Percentiles rank a stretch among this genome's conserved stretches.
phyloP scores from a whole-genome alignment of 92 coral and sea anemone genomes.

The Umimayanthus chanpuru region DNA sequence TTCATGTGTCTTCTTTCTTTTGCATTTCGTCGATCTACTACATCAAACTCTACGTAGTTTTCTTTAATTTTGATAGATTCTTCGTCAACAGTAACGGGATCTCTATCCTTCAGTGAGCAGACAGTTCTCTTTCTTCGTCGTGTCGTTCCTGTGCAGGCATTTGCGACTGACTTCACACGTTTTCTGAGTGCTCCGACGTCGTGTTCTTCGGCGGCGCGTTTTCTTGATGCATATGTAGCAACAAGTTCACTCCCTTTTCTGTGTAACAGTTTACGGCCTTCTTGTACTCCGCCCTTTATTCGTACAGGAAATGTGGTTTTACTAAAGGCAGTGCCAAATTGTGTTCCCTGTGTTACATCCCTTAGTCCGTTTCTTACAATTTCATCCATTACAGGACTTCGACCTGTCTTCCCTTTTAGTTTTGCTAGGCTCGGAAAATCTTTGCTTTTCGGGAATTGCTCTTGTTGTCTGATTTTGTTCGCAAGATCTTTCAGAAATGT shows the following conservation, averaged over 20 bases:
- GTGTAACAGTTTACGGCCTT: conserved; percentile 25
- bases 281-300: conserved; percentile 6
- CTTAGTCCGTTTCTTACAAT: not conserved
- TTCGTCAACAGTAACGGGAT: conserved; percentile 40
- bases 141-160: conserved; percentile 24
- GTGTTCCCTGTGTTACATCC: not conserved
- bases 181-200: conserved; percentile 25
- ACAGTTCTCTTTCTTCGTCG: conserved; percentile 36
- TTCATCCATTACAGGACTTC: conserved; percentile 31
- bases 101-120: conserved; percentile 25
- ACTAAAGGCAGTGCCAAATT: conserved; percentile 10
- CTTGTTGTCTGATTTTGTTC: not conserved
- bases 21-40: conserved; percentile 54
- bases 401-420: not conserved
- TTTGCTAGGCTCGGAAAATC: conserved; percentile 10
- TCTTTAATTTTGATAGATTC: conserved; percentile 47
- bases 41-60: conserved; percentile 37
- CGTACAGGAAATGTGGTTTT: conserved; percentile 13
- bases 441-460: not conserved
- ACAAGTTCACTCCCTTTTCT: not conserved
- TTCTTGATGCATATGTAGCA: conserved; percentile 25
- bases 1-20: conserved; percentile 40
- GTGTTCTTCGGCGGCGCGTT: conserved; percentile 49
- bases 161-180: not conserved
- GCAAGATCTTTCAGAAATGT: conserved; percentile 37